A percentile compares a stretch with the other conserved stretches of the same genome.
These are phyloP conservation scores for Euwallacea similis DNA, from an alignment of 1,140 invertebrate genomes.

Conservation along the genomic window DNA sequence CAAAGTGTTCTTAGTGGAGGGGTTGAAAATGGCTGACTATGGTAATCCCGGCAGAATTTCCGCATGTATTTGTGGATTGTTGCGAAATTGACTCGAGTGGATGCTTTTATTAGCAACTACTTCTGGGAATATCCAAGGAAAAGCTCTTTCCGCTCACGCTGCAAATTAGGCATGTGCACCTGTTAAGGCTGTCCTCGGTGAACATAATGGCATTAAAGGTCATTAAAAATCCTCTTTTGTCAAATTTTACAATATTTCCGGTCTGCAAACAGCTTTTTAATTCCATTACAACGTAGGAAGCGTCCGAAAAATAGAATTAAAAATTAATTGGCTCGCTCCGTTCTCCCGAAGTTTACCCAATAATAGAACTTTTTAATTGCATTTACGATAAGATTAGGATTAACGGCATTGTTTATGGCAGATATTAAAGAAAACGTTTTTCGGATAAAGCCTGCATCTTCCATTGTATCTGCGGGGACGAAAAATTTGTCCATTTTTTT, in stretches of 20 bases:
- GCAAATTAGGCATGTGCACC: too few species aligned
- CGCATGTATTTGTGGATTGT: constrained; percentile 11
- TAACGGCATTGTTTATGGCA: constrained; percentile 1
- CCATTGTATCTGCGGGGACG: too few species aligned
- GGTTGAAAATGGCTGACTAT: constrained; percentile 11
- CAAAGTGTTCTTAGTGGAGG: constrained; percentile 4
- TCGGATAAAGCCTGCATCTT: not conserved
- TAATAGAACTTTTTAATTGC: constrained; percentile 15
- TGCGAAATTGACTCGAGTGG: not conserved
- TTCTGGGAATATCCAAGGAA: not conserved
- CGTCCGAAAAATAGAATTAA: constrained; percentile 13
- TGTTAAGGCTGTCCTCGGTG: too few species aligned
- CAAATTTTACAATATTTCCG: constrained; percentile 6
- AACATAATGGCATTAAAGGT: not conserved
- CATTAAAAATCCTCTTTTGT: constrained; percentile 7
- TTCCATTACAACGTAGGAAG: constrained; percentile 13
- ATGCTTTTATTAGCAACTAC: constrained; percentile 5
- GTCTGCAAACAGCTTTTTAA: constrained; percentile 13
- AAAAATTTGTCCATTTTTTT: constrained; percentile 17
- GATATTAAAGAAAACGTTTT: not conserved
- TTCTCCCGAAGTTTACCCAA: constrained; percentile 1
- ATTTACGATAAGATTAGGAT: constrained; percentile 10
- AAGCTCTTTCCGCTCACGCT: too few species aligned
- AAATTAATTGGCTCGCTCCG: constrained; percentile 16
- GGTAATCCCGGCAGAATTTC: constrained; percentile 13